Base-by-base conservation (phyloP, 2,888 invertebrate species). In the Diadegma fenestrale region DNA sequence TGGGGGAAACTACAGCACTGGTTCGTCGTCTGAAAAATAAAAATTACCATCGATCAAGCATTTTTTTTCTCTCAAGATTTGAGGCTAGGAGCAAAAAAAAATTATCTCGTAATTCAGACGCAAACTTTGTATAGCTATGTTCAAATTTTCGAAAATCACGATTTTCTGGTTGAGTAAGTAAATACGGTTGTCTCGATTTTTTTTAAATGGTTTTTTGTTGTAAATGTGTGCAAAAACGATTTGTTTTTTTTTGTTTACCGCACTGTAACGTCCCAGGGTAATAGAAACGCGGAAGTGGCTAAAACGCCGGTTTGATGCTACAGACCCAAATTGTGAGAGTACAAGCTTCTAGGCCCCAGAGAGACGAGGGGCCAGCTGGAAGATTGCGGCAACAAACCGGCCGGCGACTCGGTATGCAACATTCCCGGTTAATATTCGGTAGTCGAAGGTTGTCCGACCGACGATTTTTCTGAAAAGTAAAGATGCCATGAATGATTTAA, bases 181-280 rank as follows among this genome's bases (percentile, higher is more conserved):
- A 51, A 7, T 1, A 5, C 8, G 22, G 19, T 26, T 12, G 26
- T 26, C n/a, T 45, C 0, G 0, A 61, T 8, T 22, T 26, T 22
- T 14, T 17, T n/a, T n/a, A n/a, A n/a, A 45, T 26, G 22, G 26
- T 58, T 22, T 41, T 69, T 69, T 43, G 19, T 1, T 6, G 1
- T 19, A 58, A 19, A n/a, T n/a, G n/a, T 72, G 5, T 41, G 14
- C 17, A 37, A 22, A 37, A 43, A 12, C 30, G 43, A 22, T n/a
- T n/a, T 19, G 54, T 17, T 72, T 54, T 48, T 2, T 19, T 63
- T n/a, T 75, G n/a, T n/a, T n/a, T n/a, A 93, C 93, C 94, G 95
- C 0, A 98, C 96, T 12, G 96, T 96, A 0, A 98, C 97, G 94
- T 99, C 99, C 98, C 99, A 99, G 0, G 99, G 99, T 88, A 99